These are phyloP conservation scores for Synergus itoensis DNA, from an alignment of 2,888 invertebrate genomes.

Conservation along the genomic window DNA sequence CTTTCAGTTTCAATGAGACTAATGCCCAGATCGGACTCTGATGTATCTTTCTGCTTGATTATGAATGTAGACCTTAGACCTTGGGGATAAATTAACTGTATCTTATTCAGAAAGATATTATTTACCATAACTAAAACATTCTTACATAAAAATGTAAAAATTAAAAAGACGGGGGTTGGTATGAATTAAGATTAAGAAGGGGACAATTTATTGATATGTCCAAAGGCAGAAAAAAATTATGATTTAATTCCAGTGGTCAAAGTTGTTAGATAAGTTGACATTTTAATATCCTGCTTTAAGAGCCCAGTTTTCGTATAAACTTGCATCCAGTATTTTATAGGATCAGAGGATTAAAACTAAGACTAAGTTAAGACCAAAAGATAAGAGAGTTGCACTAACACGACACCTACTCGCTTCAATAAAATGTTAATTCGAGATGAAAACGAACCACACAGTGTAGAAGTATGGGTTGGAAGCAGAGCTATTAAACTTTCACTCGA, in stretches of 20 bases:
- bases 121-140: neutral
- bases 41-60: slow-evolving; percentile 7
- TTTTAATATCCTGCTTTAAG: slow-evolving; percentile 32
- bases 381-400: slow-evolving; percentile 26
- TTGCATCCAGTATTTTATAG: slow-evolving; percentile 35
- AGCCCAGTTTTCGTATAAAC: neutral
- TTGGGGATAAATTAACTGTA: neutral
- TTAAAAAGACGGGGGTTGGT: neutral
- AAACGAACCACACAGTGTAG: neutral
- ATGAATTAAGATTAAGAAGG: neutral
- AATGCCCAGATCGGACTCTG: slow-evolving; percentile 20
- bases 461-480: neutral
- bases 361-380: slow-evolving; percentile 8
- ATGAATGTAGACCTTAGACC: slow-evolving; percentile 1
- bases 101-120: neutral
- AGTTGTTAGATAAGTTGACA: slow-evolving; percentile 35
- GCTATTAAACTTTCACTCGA: slow-evolving; percentile 9
- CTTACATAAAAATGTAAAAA: neutral
- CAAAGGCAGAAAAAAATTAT: slow-evolving; percentile 13
- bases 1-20: slow-evolving; percentile 21
- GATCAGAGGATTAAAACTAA: slow-evolving; percentile 24
- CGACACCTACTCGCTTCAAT: slow-evolving; percentile 2
- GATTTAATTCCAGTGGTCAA: slow-evolving; percentile 25
- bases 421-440: slow-evolving; percentile 32
- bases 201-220: slow-evolving; percentile 6